Conservation (phyloP, 2,888 invertebrate species). For the Leucania comma region DNA sequence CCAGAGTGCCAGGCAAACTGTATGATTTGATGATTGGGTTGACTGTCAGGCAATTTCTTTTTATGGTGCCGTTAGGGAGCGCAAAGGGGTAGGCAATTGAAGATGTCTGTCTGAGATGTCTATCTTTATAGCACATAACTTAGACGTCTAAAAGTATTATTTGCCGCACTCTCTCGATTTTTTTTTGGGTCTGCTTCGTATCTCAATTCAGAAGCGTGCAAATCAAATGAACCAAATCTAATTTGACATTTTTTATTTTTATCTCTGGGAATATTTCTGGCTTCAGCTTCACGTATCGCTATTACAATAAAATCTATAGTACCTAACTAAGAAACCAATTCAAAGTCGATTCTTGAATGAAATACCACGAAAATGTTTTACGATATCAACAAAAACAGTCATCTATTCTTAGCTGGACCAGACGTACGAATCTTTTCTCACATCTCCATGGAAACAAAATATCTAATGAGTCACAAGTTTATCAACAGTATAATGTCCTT, state of each 20-base stretch:
- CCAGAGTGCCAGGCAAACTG: constrained; percentile 14
- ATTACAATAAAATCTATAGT: background rate
- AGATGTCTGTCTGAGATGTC: background rate
- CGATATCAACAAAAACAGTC: constrained; percentile 26
- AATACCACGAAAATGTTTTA: constrained; percentile 18
- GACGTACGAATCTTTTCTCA: constrained; percentile 18
- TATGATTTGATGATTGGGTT: constrained; percentile 28
- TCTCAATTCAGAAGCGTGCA: background rate
- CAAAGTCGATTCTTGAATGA: constrained; percentile 25
- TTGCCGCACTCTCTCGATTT: background rate
- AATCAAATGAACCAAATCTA: background rate
- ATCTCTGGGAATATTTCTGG: background rate
- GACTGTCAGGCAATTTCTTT: constrained; percentile 33
- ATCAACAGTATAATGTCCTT: constrained; percentile 50
- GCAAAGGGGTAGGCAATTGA: constrained; percentile 2
- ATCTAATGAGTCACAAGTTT: constrained; percentile 38
- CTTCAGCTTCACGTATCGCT: background rate
- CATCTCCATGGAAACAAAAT: constrained; percentile 39
- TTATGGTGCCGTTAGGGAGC: constrained; percentile 9
- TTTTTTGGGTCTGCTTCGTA: background rate
- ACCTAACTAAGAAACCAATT: background rate
- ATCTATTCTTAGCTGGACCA: constrained; percentile 23
- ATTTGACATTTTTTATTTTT: background rate
- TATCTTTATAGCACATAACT: constrained; percentile 15
- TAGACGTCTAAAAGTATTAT: background rate